Percentiles rank a stretch among this genome's conserved stretches.
phyloP scores from a whole-genome alignment of 2,113 vertebrate species.

The Oreochromis tanganicae region DNA sequence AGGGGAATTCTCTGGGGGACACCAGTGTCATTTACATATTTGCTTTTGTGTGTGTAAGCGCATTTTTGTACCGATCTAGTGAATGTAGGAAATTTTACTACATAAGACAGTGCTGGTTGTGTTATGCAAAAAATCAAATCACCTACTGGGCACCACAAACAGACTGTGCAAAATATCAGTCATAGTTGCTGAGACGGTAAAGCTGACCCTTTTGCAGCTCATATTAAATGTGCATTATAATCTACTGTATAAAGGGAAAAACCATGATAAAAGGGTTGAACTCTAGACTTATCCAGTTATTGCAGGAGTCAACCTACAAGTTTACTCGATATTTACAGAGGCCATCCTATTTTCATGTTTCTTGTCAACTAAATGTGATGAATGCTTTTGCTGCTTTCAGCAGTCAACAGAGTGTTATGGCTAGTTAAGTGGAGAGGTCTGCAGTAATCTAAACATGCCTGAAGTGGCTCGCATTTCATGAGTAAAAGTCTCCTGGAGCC shows the following conservation, averaged over 20 bases:
- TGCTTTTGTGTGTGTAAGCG: neutral
- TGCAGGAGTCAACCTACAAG: neutral
- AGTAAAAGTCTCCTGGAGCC: constrained; percentile 26
- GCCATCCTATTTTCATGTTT: constrained; percentile 17
- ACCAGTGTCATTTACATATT: neutral
- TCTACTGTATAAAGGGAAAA: neutral
- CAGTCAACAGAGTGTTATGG: constrained; percentile 22
- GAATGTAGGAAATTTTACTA: neutral
- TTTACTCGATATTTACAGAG: neutral
- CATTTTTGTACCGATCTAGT: neutral
- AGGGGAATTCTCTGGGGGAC: neutral
- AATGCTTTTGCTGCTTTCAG: constrained; percentile 29
- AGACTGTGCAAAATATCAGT: neutral
- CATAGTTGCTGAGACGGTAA: neutral
- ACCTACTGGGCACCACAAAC: neutral
- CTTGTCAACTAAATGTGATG: constrained; percentile 32
- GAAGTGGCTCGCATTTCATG: constrained; percentile 55
- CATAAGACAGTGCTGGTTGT: neutral
- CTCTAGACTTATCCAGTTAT: neutral
- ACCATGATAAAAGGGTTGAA: neutral
- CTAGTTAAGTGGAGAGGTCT: constrained; percentile 53
- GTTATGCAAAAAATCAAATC: neutral
- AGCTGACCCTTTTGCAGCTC: neutral
- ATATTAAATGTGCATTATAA: neutral
- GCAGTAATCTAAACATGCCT: constrained; percentile 57